Conservation (phyloP, 2,797 vertebrate genomes). For the Otus scops region DNA sequence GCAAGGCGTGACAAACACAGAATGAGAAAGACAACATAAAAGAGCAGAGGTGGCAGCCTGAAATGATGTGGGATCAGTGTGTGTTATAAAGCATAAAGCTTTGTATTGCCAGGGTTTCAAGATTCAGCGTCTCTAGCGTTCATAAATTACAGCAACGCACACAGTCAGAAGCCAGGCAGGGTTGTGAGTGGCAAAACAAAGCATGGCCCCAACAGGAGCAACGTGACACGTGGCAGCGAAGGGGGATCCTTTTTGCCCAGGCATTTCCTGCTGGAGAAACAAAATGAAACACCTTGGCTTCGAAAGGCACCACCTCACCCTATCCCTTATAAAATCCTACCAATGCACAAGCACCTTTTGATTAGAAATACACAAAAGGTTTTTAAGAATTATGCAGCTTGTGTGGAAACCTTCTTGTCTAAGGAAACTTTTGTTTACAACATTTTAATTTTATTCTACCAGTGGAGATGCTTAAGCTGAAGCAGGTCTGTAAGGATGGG, state of each 20-base stretch:
- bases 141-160: background rate
- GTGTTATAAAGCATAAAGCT: background rate
- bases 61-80: background rate
- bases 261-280: background rate
- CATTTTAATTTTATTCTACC: background rate
- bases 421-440: background rate
- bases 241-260: background rate
- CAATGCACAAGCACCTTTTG: background rate
- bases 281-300: background rate
- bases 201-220: background rate
- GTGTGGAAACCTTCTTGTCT: background rate
- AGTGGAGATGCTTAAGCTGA: background rate
- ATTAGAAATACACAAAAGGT: background rate
- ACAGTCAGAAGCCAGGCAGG: background rate
- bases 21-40: background rate
- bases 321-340: background rate
- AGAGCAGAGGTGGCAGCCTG: background rate
- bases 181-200: background rate
- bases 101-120: background rate
- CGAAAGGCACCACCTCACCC: background rate
- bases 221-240: accelerated
- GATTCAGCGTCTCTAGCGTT: background rate
- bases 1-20: background rate
- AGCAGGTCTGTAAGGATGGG: background rate
- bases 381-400: background rate